phyloP scores from a whole-genome alignment of 2,113 vertebrate species.

The Indicator indicator region DNA sequence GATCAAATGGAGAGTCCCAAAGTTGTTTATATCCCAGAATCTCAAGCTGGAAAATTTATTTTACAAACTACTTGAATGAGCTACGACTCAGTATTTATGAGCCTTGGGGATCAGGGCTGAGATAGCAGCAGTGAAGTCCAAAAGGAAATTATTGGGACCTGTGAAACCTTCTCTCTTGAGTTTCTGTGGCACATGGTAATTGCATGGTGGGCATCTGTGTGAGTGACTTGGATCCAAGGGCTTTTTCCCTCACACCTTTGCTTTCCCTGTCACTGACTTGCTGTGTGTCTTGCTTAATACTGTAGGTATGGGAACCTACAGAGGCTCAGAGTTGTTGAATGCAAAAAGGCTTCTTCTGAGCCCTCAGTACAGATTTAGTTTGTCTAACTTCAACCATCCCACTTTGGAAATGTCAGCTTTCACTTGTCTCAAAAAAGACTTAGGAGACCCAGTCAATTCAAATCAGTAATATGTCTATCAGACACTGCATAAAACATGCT shows the following conservation, averaged over 20 bases:
- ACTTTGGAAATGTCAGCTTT: slow-evolving; percentile 9
- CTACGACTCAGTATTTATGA: background rate
- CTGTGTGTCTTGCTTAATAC: background rate
- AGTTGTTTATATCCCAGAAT: background rate
- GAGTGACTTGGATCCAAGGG: background rate
- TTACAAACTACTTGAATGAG: background rate
- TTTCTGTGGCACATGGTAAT: background rate
- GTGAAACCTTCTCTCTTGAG: background rate
- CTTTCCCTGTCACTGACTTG: background rate
- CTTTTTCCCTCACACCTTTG: background rate
- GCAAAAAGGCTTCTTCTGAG: background rate
- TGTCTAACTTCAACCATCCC: background rate
- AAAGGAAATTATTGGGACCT: background rate
- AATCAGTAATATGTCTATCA: slow-evolving; percentile 2
- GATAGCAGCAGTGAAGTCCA: background rate
- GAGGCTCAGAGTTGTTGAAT: background rate
- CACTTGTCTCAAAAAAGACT: slow-evolving; percentile 17
- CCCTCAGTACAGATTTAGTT: background rate
- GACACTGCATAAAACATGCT: slow-evolving; percentile 7
- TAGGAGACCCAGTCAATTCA: slow-evolving; percentile 28
- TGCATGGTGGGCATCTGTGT: background rate
- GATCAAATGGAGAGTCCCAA: background rate
- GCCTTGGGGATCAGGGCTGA: background rate
- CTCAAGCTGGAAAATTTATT: background rate
- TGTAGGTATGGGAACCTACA: background rate